phyloP scores from a whole-genome alignment of 2,888 invertebrate genomes.

The Apamea crenata region DNA sequence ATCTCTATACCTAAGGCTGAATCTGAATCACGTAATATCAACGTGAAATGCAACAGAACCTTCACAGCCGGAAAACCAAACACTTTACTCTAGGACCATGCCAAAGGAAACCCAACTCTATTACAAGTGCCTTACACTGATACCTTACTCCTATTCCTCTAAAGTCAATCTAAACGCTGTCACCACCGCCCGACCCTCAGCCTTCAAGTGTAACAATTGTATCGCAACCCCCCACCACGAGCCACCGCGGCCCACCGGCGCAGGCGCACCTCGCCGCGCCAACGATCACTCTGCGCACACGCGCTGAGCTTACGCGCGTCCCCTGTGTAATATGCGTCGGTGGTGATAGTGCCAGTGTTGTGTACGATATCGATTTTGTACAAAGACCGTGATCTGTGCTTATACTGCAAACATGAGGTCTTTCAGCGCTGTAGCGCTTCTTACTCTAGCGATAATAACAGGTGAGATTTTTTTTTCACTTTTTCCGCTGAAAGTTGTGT shows the following conservation, averaged over 20 bases:
- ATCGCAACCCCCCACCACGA: slow-evolving; percentile 77
- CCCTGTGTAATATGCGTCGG: slow-evolving; percentile 84
- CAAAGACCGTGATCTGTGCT: slow-evolving; percentile 77
- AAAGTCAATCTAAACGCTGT: slow-evolving; percentile 55
- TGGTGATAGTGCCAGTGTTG: slow-evolving; percentile 87
- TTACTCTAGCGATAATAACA: slow-evolving; percentile 83
- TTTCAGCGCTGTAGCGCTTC: slow-evolving; percentile 81
- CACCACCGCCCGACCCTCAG: slow-evolving; percentile 61
- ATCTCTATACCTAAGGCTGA: background rate
- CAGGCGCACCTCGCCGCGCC: slow-evolving; percentile 63
- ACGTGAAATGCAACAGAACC: slow-evolving; percentile 28
- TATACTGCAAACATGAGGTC: slow-evolving; percentile 81
- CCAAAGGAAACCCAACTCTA: slow-evolving; percentile 45
- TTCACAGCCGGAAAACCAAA: slow-evolving; percentile 25
- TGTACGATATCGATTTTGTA: slow-evolving; percentile 78
- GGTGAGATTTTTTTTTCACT: slow-evolving; percentile 73
- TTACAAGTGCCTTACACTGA: slow-evolving; percentile 23
- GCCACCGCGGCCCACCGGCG: slow-evolving; percentile 66
- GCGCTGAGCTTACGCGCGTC: slow-evolving; percentile 88
- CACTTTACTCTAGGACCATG: background rate
- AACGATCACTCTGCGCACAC: slow-evolving; percentile 81
- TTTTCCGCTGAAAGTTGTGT: slow-evolving; percentile 6
- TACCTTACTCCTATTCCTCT: slow-evolving; percentile 42
- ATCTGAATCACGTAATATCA: slow-evolving; percentile 8
- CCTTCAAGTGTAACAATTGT: slow-evolving; percentile 77